These are phyloP conservation scores for Sus cebifrons DNA, from an alignment of 2,797 vertebrate genomes.

Conservation along the genomic window DNA sequence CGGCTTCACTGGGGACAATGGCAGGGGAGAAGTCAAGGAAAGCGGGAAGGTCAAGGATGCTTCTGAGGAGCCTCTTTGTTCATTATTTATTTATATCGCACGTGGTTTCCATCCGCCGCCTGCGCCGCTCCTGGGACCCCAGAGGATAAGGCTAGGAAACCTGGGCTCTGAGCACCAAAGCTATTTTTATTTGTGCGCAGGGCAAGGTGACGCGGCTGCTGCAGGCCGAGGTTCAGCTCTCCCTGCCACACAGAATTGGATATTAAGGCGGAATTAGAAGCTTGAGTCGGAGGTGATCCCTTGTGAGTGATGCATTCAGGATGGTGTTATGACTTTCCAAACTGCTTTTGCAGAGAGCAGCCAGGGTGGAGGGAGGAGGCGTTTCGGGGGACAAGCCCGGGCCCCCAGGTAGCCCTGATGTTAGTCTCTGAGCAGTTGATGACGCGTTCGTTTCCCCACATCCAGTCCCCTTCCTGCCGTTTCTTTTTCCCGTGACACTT, in stretches of 20 bases:
- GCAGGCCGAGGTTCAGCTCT: conserved; percentile 39
- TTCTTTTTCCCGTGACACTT: background rate
- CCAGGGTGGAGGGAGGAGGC: background rate
- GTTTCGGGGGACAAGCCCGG: background rate
- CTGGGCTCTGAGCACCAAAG: conserved; percentile 84
- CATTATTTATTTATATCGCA: conserved; percentile 87
- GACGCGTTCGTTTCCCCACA: background rate
- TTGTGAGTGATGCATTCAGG: background rate
- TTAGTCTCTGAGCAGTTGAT: background rate
- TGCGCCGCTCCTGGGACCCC: conserved; percentile 83
- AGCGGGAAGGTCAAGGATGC: conserved; percentile 89
- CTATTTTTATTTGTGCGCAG: conserved; percentile 84
- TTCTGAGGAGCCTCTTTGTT: conserved; percentile 87
- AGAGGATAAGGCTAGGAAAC: conserved; percentile 85
- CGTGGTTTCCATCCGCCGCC: conserved; percentile 85
- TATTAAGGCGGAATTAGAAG: conserved; percentile 68
- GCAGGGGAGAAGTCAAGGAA: conserved; percentile 84
- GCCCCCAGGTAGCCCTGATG: background rate
- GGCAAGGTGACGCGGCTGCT: conserved; percentile 25
- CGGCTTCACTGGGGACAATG: conserved; percentile 84
- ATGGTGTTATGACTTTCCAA: background rate
- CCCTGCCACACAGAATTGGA: conserved; percentile 61
- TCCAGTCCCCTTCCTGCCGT: background rate
- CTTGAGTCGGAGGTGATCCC: conserved; percentile 31
- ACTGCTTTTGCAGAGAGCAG: background rate